Base-by-base conservation (phyloP, 2,113 vertebrate species). In the Ictalurus furcatus region DNA sequence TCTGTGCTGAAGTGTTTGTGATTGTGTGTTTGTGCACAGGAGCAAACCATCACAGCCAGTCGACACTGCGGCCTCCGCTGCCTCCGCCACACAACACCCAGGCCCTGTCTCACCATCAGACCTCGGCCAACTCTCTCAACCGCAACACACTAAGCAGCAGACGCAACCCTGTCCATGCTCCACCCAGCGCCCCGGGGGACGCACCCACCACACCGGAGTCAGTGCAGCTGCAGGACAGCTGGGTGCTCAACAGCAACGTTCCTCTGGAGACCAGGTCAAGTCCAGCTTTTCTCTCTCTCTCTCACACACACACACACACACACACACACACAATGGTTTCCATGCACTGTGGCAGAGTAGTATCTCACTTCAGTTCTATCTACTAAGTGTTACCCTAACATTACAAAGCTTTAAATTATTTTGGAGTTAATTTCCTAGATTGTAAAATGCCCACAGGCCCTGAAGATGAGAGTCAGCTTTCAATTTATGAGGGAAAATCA, bases 211-310 rank as follows among this genome's bases (percentile, higher is more conserved):
- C 98, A 0, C 98, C 98, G 0, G 98, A 99, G 95, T 99, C 98
- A 0, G 98, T 99, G 71, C 98, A 99, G 96, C 97, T 99, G 85
- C 98, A 99, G 95, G 98, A 99, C 96, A 99, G 98, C 96, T 99
- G 98, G 98, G 98, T 99, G 86, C 97, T 99, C 81, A 99, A 99
- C 94, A 99, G 98, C 94, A 99, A 98, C 37, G 98, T 99, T 88
- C 98, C 98, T 0, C 96, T 99, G 19, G 98, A 99, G 95, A 99
- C 98, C 92, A 97, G 98, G 98, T 99, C 93, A 95, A 13, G 86
- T 69, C 61, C 86, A 83, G 19, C 0, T 2, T 37, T 17, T 28
- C 25, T 67, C 65, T 87, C 56, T 74, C 28, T 71, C 78, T 61
- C 30, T 87, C 30, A 65, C 61, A 34, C 87, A 76, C 67, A 87